Conservation (phyloP, 2,113 vertebrate species). For the Catharus bicknelli region DNA sequence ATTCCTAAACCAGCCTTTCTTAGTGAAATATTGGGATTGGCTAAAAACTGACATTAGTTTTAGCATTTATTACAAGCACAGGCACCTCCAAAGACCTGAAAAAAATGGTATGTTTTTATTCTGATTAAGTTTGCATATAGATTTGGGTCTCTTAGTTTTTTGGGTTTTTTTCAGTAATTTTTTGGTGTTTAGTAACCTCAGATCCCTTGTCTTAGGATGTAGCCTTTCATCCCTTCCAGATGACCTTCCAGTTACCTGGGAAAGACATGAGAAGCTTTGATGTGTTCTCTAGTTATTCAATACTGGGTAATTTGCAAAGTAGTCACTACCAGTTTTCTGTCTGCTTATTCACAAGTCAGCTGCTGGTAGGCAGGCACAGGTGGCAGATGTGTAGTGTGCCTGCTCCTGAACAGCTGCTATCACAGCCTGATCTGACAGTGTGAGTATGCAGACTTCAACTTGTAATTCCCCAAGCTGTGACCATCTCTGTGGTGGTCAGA, state of each 20-base stretch:
- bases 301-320: not conserved
- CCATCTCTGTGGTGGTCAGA: not conserved
- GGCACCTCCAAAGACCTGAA: not conserved
- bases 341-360: not conserved
- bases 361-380: not conserved
- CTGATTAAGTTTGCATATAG: not conserved
- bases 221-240: not conserved
- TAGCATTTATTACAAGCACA: not conserved
- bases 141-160: not conserved
- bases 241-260: not conserved
- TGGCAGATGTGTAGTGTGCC: not conserved
- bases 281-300: not conserved
- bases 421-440: not conserved
- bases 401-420: not conserved
- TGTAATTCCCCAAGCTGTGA: not conserved
- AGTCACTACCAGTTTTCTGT: not conserved
- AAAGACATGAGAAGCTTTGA: not conserved
- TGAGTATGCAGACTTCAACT: not conserved
- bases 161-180: not conserved
- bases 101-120: not conserved
- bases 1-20: conserved; percentile 14
- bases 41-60: not conserved
- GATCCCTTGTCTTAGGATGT: not conserved
- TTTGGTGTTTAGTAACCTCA: not conserved
- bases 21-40: not conserved